Conservation (phyloP, 53 echinoderm and acorn worm species). For the Mesocentrotus franciscanus region DNA sequence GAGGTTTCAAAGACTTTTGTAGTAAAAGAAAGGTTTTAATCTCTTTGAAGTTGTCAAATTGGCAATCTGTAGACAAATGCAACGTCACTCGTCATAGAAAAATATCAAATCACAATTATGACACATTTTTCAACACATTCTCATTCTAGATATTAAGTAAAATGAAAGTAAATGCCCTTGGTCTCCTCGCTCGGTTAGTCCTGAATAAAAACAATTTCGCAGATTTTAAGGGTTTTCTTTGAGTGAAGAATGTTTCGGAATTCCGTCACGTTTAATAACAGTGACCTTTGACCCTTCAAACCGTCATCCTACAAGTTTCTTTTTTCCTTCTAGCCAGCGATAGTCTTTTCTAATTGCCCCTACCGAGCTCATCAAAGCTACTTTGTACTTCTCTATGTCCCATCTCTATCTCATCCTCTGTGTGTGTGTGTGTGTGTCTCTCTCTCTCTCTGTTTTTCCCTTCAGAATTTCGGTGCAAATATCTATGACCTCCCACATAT, state of each 20-base stretch:
- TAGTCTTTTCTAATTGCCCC: background rate
- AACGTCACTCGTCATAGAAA: background rate
- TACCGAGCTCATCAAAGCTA: too few relatives aligned
- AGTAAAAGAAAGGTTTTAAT: too few relatives aligned
- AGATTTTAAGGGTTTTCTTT: background rate
- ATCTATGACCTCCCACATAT: too few relatives aligned
- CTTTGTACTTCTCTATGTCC: background rate
- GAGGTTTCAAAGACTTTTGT: too few relatives aligned
- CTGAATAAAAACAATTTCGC: conserved; percentile 12
- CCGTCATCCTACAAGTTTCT: background rate
- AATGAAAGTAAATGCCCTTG: conserved; percentile 5
- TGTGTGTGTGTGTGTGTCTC: too few relatives aligned
- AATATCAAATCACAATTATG: background rate
- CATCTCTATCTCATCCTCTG: too few relatives aligned
- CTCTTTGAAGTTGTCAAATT: background rate
- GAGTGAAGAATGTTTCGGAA: background rate
- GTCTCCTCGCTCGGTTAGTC: background rate
- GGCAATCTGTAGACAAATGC: background rate
- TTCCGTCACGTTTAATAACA: background rate
- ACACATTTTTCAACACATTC: background rate
- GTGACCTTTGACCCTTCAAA: background rate
- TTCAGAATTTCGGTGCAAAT: too few relatives aligned
- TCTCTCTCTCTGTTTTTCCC: too few relatives aligned
- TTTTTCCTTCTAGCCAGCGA: background rate
- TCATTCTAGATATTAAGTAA: background rate